Evolutionary conservation across 2,797 vertebrate species (phyloP), one percentile per base, ranked within the genome.

Genomic region (Octomys mimax): DNA sequence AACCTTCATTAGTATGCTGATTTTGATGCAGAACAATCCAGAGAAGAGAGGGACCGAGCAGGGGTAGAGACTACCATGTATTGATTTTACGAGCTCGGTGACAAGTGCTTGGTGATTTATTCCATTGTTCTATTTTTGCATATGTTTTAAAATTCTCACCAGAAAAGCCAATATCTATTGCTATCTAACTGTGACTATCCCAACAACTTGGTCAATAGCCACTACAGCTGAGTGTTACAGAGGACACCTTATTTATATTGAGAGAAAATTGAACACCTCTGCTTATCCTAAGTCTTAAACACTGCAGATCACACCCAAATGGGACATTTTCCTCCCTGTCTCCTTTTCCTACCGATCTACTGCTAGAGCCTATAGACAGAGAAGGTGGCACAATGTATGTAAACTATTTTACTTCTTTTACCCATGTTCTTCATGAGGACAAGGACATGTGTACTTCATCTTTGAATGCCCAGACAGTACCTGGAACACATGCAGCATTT

Each of bases 211-310:
- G 78, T 83, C 6, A 36, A 57, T 87, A 61, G 80, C 59, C 5
- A 39, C 64, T 62, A 33, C 0, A n/a, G 64, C 7, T 57, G 81
- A 70, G 10, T 87, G 92, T 84, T 73, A 85, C n/a, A 93, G 57
- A 80, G 71, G 31, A 68, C 1, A 71, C 9, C 33, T 19, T 86
- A 28, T 22, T 73, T 61, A 33, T 52, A 89, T 71, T 13, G 57
- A 89, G 39, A 79, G 57, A 95, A 89, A 89, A 86, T 36, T 82
- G 52, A 92, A 42, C 31, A 57, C 59, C 21, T 91, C 36, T 89
- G 54, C 28, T 82, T 36, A 89, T n/a, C 68, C 54, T 42, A 83
- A 89, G 26, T 68, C 68, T 68, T 52, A 26, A 66, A 62, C 13
- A 70, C 59, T 79, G 82, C 91, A 59, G 91, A n/a, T 71, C 18